Evolutionary conservation across 1,140 invertebrate genomes (phyloP), one percentile per base, ranked within the genome.

Genomic region (Leptopilina clavipes): DNA sequence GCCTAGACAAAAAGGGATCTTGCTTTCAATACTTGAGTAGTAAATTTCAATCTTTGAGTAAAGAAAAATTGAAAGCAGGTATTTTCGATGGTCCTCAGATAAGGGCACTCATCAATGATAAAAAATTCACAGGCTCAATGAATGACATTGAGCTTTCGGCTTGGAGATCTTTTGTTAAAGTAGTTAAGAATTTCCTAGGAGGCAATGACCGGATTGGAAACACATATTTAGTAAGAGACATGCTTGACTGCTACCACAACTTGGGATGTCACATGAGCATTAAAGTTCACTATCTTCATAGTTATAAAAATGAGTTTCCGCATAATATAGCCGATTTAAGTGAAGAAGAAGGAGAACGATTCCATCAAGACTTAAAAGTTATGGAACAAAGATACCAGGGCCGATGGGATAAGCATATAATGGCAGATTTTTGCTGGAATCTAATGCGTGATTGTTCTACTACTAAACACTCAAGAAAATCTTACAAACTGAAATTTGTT

Each of bases 261-360:
- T 48, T 84, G 11, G 83, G 83, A 52, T 80, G 73, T 45, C 72
- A 75, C 40, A 85, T 86, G 80, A 82, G 76, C 72, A 73, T 84
- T 73, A 87, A 87, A 76, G 59, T 86, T 8, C 85, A 88, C 77
- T 87, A 83, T 77, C 79, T 88, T 14, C 73, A 83, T 52, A 84
- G 73, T 40, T 72, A 85, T 71, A 56, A 85, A 22, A 81, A 86
- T 44, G 80, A 80, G 65, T 85, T 85, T 48, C 12, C 9, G 14
- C 45, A 5, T 1, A 48, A 48, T 14, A 48, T 48, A 14, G 45
- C 45, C 1, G 45, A 48, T 14, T 48, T 48, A 48, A 48, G 45
- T 48, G 45, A 48, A 48, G 45, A n/a, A n/a, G n/a, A n/a, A n/a
- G n/a, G n/a, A n/a, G n/a, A n/a, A n/a, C n/a, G n/a, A n/a, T n/a